Base-by-base conservation (phyloP, 2,888 invertebrate genomes). In the Bhutanitis thaidina region DNA sequence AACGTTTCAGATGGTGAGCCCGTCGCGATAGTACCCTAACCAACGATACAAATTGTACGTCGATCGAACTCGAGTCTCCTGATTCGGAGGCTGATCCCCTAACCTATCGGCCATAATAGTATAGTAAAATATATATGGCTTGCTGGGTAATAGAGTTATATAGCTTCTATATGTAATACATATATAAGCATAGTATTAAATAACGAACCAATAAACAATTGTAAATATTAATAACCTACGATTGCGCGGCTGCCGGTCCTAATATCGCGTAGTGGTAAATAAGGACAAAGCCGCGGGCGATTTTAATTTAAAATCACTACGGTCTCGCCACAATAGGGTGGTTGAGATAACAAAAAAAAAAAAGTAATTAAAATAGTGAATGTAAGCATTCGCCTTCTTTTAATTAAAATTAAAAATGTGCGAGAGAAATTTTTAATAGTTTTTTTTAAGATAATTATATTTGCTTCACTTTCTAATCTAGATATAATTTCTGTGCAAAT, bases 301-400 rank as follows among this genome's bases (percentile, higher is more conserved):
- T 84, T 86, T 86, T 86, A 82, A 86, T 84, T 83, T 80, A 74
- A 83, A 83, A 77, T 78, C 76, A 80, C 57, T 54, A 55, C 46
- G 68, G 69, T 58, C 67, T 60, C 41, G 59, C 64, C 60, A 69
- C 69, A 73, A 75, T 70, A 64, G 66, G 52, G 49, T 43, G 65
- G 76, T 67, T 66, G 64, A 56, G 72, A 69, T 66, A 62, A 69
- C 73, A 79, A 71, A 51, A 20, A 20, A 51, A 20, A 20, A 20
- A 70, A 74, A 70, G 60, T 62, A 62, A 62, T 64, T 65, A 64
- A 65, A 61, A 61, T 46, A 43, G 46, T 25, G 46, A 46, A 59
- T 60, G 44, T 39, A 47, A 52, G 45, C 43, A 47, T 44, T 53
- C 44, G 56, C 44, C 43, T 46, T 52, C 34, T 30, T 47, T 52